Conservation (phyloP, 2,888 invertebrate species). For the Tupiocoris notatus region DNA sequence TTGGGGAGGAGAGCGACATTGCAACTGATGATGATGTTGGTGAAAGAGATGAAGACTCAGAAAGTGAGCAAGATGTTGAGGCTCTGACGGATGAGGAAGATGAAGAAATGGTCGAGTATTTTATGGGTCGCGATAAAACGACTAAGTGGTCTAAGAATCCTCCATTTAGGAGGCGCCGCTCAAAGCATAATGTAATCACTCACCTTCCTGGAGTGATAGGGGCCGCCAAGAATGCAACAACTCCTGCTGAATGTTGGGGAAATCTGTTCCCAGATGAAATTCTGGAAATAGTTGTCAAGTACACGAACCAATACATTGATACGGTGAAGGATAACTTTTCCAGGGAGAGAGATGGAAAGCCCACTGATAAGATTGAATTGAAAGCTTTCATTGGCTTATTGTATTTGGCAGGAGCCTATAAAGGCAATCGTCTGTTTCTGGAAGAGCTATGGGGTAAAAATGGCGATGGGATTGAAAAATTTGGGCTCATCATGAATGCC, state of each 20-base stretch:
- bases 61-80: no score
- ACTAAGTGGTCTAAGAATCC: slow-evolving; percentile 26
- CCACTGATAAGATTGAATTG: slow-evolving; percentile 47
- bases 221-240: slow-evolving; percentile 46
- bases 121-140: background rate
- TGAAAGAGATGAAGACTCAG: slow-evolving; percentile 1
- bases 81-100: no score
- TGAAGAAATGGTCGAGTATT: slow-evolving; percentile 6
- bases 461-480: no score
- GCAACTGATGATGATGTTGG: slow-evolving; percentile 4
- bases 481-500: slow-evolving; percentile 44
- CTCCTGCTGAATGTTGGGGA: slow-evolving; percentile 46
- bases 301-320: slow-evolving; percentile 43
- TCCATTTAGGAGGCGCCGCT: slow-evolving; percentile 2
- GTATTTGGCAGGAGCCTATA: slow-evolving; percentile 33
- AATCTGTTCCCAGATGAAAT: slow-evolving; percentile 47
- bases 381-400: slow-evolving; percentile 47
- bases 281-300: slow-evolving; percentile 45
- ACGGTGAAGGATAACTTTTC: slow-evolving; percentile 10
- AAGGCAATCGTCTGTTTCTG: slow-evolving; percentile 7
- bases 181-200: slow-evolving; percentile 17
- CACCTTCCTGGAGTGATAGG: slow-evolving; percentile 39
- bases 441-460: slow-evolving; percentile 11
- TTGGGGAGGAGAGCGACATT: slow-evolving; percentile 28
- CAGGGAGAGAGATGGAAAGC: slow-evolving; percentile 40